Evolutionary conservation across 2,888 invertebrate species (phyloP).

Genomic region (Pristionchus maxplancki): DNA sequence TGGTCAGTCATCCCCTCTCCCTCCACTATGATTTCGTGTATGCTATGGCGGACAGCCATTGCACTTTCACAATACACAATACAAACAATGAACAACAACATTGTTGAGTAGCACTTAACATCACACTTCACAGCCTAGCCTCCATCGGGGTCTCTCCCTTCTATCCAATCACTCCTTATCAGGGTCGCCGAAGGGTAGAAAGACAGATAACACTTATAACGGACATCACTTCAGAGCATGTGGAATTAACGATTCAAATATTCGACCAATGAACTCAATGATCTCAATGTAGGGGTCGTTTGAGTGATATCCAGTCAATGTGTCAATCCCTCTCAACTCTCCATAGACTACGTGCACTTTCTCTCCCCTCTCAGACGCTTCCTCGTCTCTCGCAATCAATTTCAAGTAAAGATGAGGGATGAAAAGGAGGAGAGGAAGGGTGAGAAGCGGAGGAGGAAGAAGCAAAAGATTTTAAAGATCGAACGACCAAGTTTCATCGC

Average conservation of each 20-base stretch:
- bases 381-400: slow-evolving; percentile 16
- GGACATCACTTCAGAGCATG: background rate
- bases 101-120: background rate
- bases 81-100: background rate
- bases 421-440: background rate
- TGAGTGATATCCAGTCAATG: background rate
- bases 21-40: background rate
- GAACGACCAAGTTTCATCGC: background rate
- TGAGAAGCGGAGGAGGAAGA: background rate
- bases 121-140: background rate
- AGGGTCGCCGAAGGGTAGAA: background rate
- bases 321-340: background rate
- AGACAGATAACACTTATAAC: background rate
- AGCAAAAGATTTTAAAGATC: slow-evolving; percentile 25
- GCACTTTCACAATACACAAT: too few species aligned
- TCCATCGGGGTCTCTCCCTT: slow-evolving; percentile 1
- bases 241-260: background rate
- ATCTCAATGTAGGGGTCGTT: background rate
- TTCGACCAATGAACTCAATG: background rate
- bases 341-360: slow-evolving; percentile 2
- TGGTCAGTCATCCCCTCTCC: background rate
- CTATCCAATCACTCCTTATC: slow-evolving; percentile 13
- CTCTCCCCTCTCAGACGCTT: slow-evolving; percentile 2
- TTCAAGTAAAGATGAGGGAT: background rate
- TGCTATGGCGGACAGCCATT: too few species aligned